These are phyloP conservation scores for Tolypeutes matacus DNA, from an alignment of 2,797 vertebrate species.

Conservation along the genomic window DNA sequence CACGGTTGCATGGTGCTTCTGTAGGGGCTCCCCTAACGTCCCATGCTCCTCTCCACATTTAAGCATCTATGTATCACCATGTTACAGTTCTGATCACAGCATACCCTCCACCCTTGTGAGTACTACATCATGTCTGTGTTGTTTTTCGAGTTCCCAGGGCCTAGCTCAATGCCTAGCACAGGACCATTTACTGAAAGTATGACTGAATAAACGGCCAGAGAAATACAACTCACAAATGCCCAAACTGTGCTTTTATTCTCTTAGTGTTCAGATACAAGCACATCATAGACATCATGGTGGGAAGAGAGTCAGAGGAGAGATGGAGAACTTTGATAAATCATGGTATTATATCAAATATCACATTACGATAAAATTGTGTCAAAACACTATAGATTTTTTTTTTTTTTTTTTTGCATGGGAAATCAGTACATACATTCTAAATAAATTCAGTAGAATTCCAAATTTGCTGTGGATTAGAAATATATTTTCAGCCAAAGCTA, in stretches of 20 bases:
- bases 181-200: not conserved
- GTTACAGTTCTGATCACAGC: not conserved
- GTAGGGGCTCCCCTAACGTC: not conserved
- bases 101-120: not conserved
- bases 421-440: conserved; percentile 75
- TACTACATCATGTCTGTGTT: not conserved
- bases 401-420: conserved; percentile 72
- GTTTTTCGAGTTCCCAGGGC: not conserved
- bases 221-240: not conserved
- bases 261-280: not conserved
- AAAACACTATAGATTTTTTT: conserved; percentile 68
- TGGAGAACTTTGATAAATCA: not conserved
- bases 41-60: not conserved
- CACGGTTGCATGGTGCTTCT: not conserved
- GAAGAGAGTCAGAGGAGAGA: not conserved
- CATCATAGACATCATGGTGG: not conserved
- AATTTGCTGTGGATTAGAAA: conserved; percentile 74
- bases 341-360: conserved; percentile 55
- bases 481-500: conserved; percentile 80
- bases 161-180: not conserved
- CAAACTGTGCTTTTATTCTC: not conserved
- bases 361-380: conserved; percentile 5
- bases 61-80: not conserved
- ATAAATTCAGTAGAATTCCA: conserved; percentile 74
- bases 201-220: not conserved